These are phyloP conservation scores for Metridium senile DNA, from an alignment of 92 coral and sea anemone genomes.

Conservation along the genomic window DNA sequence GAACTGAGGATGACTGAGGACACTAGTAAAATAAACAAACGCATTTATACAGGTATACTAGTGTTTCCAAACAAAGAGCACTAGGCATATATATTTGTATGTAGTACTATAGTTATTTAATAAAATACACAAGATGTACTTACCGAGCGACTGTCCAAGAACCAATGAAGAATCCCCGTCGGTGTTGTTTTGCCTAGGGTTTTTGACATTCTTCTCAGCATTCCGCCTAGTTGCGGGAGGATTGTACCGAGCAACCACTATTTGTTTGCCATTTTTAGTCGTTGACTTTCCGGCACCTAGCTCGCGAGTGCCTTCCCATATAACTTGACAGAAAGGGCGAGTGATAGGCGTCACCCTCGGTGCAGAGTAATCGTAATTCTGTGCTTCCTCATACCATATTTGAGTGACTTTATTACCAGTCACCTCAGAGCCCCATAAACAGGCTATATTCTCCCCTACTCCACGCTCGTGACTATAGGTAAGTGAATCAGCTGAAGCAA, in stretches of 20 bases:
- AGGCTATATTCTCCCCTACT: slow-evolving; percentile 84
- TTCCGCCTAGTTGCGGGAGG: slow-evolving; percentile 76
- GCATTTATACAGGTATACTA: neutral
- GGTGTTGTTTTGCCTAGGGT: slow-evolving; percentile 27
- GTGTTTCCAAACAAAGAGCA: neutral
- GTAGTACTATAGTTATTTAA: neutral
- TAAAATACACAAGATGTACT: slow-evolving; percentile 5
- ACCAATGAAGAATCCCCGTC: slow-evolving; percentile 30
- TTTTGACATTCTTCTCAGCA: slow-evolving; percentile 68
- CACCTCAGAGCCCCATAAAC: slow-evolving; percentile 93
- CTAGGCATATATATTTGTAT: neutral
- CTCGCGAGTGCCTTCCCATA: slow-evolving; percentile 93
- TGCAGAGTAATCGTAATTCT: slow-evolving; percentile 65
- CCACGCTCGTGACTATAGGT: slow-evolving; percentile 76
- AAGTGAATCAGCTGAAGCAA: slow-evolving; percentile 71
- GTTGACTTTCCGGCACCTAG: slow-evolving; percentile 88
- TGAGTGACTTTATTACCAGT: slow-evolving; percentile 88
- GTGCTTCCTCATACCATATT: slow-evolving; percentile 95
- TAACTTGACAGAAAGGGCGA: slow-evolving; percentile 93
- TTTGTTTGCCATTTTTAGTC: slow-evolving; percentile 83
- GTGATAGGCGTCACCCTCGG: slow-evolving; percentile 69
- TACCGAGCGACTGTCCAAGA: slow-evolving; percentile 17
- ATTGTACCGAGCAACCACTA: slow-evolving; percentile 89
- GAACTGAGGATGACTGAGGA: neutral
- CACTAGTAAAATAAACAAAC: neutral